Conservation (phyloP, 2,797 vertebrate species). For the Chiroxiphia lanceolata region DNA sequence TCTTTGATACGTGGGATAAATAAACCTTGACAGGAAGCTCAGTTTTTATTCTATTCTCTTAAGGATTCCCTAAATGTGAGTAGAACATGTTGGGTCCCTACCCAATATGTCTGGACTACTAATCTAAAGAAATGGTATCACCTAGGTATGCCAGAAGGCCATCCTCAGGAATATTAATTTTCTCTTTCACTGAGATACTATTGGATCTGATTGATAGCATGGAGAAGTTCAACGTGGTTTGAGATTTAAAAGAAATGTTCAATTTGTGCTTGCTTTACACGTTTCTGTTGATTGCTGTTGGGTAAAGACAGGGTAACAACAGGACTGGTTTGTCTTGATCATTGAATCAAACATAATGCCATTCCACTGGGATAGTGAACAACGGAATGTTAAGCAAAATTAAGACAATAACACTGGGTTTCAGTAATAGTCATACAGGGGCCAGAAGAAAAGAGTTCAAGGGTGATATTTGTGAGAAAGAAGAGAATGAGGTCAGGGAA, state of each 20-base stretch:
- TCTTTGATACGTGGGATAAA: not conserved
- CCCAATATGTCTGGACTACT: not conserved
- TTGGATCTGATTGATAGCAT: not conserved
- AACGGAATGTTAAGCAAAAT: not conserved
- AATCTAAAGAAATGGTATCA: not conserved
- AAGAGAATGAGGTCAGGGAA: constrained; percentile 16
- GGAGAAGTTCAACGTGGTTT: not conserved
- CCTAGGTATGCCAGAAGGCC: not conserved
- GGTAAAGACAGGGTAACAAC: not conserved
- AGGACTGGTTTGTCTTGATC: not conserved
- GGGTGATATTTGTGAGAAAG: not conserved
- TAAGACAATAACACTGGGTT: not conserved
- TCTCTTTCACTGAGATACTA: not conserved
- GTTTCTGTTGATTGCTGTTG: not conserved
- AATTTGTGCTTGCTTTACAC: not conserved
- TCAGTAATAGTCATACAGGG: not conserved
- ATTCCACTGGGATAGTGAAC: not conserved
- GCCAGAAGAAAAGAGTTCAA: constrained; percentile 10
- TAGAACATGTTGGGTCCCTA: not conserved
- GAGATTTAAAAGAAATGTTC: not conserved
- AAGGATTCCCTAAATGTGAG: not conserved
- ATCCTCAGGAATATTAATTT: not conserved
- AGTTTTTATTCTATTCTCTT: not conserved
- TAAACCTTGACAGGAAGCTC: not conserved
- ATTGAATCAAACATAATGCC: not conserved